phyloP scores from a whole-genome alignment of 2,797 vertebrate species.

The Bradypus variegatus region DNA sequence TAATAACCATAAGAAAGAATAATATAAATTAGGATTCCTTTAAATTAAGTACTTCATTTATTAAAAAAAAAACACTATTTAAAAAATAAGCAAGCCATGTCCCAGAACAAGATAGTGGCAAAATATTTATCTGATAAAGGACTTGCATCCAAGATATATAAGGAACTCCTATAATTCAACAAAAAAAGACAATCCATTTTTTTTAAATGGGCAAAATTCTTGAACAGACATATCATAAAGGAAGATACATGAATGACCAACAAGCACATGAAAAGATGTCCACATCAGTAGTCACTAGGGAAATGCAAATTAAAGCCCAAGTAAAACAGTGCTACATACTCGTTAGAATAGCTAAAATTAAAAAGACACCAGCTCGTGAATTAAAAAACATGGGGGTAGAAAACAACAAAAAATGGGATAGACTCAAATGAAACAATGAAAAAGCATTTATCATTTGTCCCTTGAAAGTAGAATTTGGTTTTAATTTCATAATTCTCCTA shows the following conservation, averaged over 20 bases:
- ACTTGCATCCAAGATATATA: background rate
- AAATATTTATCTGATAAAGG: background rate
- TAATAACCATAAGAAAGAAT: background rate
- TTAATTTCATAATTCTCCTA: slow-evolving; percentile 59
- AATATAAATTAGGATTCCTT: background rate
- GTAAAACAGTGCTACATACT: background rate
- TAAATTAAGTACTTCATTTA: slow-evolving; percentile 14
- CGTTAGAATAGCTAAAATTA: background rate
- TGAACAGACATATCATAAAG: background rate
- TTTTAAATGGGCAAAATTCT: background rate
- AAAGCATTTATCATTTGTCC: slow-evolving; percentile 30
- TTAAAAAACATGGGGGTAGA: slow-evolving; percentile 63
- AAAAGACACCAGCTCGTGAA: slow-evolving; percentile 26
- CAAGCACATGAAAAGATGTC: background rate
- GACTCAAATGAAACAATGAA: background rate
- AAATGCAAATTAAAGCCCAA: background rate
- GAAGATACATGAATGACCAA: background rate
- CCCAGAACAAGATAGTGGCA: background rate
- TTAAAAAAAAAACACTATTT: background rate
- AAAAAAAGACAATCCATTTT: background rate
- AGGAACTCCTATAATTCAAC: background rate
- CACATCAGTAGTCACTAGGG: background rate
- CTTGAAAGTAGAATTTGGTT: slow-evolving; percentile 48
- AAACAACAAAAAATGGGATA: slow-evolving; percentile 60
- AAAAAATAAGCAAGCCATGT: background rate